A percentile compares a stretch with the other conserved stretches of the same genome.
phyloP scores from a whole-genome alignment of 2,113 vertebrate species.

The Chaetodon auriga region DNA sequence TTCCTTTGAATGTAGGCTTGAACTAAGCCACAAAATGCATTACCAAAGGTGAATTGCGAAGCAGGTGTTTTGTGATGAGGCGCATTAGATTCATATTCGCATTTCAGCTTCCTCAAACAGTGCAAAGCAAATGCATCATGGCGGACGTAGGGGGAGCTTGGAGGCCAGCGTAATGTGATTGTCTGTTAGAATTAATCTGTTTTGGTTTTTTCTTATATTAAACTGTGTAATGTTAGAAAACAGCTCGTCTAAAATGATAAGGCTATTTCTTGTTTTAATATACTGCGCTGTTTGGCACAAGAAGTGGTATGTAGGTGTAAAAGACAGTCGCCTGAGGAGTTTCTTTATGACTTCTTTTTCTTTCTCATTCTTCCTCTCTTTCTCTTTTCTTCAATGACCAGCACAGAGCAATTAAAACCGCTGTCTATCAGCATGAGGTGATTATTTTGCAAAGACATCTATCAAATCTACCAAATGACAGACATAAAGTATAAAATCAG shows the following conservation, averaged over 20 bases:
- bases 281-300: neutral
- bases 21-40: constrained; percentile 48
- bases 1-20: constrained; percentile 32
- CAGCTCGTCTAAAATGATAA: neutral
- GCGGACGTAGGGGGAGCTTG: neutral
- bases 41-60: constrained; percentile 57
- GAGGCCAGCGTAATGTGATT: constrained; percentile 3
- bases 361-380: neutral
- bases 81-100: constrained; percentile 49
- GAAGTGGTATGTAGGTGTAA: neutral
- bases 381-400: neutral
- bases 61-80: constrained; percentile 57
- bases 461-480: neutral
- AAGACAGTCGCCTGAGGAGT: neutral
- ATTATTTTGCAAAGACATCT: neutral
- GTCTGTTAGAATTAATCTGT: constrained; percentile 21
- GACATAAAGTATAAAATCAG: neutral
- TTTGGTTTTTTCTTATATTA: neutral
- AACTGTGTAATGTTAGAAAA: constrained; percentile 6
- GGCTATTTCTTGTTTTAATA: constrained; percentile 1
- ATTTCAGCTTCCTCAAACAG: constrained; percentile 42
- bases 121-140: constrained; percentile 21
- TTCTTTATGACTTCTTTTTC: neutral
- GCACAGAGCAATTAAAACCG: too few species aligned
- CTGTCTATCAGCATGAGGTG: neutral